These are phyloP conservation scores for Odontamblyopus lacepedii DNA, from an alignment of 2,797 vertebrate genomes.

Conservation along the genomic window DNA sequence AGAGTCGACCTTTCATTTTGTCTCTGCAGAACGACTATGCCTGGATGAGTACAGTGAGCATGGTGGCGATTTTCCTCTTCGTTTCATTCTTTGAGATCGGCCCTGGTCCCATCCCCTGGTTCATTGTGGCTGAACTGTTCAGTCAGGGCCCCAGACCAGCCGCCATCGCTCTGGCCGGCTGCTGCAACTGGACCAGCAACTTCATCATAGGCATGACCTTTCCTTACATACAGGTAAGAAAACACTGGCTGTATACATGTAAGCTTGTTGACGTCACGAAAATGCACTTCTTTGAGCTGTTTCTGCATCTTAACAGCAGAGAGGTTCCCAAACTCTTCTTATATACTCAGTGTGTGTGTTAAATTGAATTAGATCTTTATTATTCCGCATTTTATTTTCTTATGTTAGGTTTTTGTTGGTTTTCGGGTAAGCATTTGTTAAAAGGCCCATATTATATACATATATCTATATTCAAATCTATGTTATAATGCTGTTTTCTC, in stretches of 20 bases:
- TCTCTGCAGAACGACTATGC: slow-evolving; percentile 72
- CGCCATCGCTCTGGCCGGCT: slow-evolving; percentile 89
- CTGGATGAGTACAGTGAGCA: slow-evolving; percentile 96
- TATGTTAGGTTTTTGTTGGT: too few relatives aligned
- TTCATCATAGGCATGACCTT: slow-evolving; percentile 93
- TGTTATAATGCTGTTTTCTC: too few relatives aligned
- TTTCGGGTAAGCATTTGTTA: too few relatives aligned
- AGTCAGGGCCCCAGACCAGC: slow-evolving; percentile 94
- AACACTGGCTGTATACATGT: background rate
- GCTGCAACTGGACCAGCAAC: slow-evolving; percentile 96
- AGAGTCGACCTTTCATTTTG: background rate
- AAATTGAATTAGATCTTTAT: too few relatives aligned
- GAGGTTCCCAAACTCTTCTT: too few relatives aligned
- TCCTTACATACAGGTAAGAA: slow-evolving; percentile 86
- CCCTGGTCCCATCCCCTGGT: slow-evolving; percentile 97
- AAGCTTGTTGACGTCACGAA: background rate
- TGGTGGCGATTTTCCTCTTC: slow-evolving; percentile 91
- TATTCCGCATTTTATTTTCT: too few relatives aligned
- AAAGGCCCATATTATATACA: too few relatives aligned
- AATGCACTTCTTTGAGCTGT: background rate
- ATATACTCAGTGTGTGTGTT: too few relatives aligned
- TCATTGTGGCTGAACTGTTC: slow-evolving; percentile 97
- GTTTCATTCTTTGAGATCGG: slow-evolving; percentile 97
- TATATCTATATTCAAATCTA: too few relatives aligned
- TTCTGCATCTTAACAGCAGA: too few relatives aligned